Percentiles rank a stretch among this genome's conserved stretches.
Evolutionary conservation across 53 echinoderm and acorn worm species (phyloP).

Genomic region (Paelopatides confundens): DNA sequence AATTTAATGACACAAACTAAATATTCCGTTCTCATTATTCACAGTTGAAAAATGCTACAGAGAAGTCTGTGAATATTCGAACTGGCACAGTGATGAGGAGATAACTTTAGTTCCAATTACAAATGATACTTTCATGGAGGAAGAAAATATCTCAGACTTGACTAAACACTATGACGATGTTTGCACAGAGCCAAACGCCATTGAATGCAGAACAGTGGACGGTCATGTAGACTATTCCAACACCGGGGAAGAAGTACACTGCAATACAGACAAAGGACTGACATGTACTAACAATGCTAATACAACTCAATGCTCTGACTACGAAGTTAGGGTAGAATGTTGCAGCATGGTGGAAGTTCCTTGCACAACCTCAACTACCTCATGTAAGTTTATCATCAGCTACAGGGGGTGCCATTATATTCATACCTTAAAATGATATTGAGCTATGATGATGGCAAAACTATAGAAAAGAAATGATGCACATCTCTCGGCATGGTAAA

Average conservation of each 20-base stretch:
- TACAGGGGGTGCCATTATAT: background rate
- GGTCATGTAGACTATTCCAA: background rate
- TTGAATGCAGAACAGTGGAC: constrained; percentile 44
- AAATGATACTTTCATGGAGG: constrained; percentile 20
- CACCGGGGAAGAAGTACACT: constrained; percentile 30
- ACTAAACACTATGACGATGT: constrained; percentile 19
- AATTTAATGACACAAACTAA: no score
- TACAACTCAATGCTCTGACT: background rate
- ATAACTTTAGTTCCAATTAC: background rate
- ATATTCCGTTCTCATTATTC: no score
- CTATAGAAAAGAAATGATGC: no score
- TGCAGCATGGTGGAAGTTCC: background rate
- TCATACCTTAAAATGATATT: background rate
- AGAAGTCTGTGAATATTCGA: background rate
- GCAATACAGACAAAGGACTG: background rate
- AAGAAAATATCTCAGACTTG: constrained; percentile 54
- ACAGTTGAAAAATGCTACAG: no score
- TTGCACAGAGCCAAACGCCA: constrained; percentile 33
- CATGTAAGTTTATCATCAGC: background rate
- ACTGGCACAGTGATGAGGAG: constrained; percentile 22
- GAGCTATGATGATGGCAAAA: background rate
- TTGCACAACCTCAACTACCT: background rate
- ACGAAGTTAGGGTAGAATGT: constrained; percentile 24
- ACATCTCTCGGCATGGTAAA: no score
- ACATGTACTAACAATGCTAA: background rate